Evolutionary conservation across 1,140 invertebrate species (phyloP), one percentile per base, ranked within the genome.

Genomic region (Cotesia chilonis): DNA sequence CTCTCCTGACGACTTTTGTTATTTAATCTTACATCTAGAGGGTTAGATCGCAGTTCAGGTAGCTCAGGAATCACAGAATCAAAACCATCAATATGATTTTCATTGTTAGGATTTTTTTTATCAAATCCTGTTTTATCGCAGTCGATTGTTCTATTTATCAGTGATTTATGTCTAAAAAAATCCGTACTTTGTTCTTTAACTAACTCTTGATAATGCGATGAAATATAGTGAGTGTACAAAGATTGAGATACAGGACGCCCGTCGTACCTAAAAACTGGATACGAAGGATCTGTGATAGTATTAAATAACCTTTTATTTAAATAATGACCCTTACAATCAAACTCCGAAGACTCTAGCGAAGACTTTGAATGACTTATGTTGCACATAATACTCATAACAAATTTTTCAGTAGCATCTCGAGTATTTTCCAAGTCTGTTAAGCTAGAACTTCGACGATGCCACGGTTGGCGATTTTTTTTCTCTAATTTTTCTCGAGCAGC

Each of bases 241-340:
- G 89, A 89, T 68, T 91, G 89, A 0, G 93, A 94, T 54, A 93
- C 91, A 5, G 91, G 89, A 37, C 91, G 86, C 3, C 93, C 93
- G 70, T 95, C 90, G 52, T 87, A 87, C 76, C 91, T 90, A 77
- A 94, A 94, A 9, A 94, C 89, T 28, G 93, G 94, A 87, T 91
- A 93, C 63, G 86, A 88, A 17, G 94, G 93, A 87, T 95, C 94
- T 37, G 91, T 90, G 66, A 95, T 94, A 1, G 93, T 93, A 69
- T 91, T 90, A 12, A 87, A 91, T 59, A 78, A 10, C 74, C 70
- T 10, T 79, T 82, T 20, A 70, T 74, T 4, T 75, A 66, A 10
- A 28, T 73, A 10, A 68, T 57, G 35, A 75, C 76, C 63, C 75
- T 80, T 63, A 3, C 4, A 20, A 9, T 52, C 20, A 54, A 3